These are phyloP conservation scores for Pogonocherus hispidulus DNA, from an alignment of 2,888 invertebrate species.

Conservation along the genomic window DNA sequence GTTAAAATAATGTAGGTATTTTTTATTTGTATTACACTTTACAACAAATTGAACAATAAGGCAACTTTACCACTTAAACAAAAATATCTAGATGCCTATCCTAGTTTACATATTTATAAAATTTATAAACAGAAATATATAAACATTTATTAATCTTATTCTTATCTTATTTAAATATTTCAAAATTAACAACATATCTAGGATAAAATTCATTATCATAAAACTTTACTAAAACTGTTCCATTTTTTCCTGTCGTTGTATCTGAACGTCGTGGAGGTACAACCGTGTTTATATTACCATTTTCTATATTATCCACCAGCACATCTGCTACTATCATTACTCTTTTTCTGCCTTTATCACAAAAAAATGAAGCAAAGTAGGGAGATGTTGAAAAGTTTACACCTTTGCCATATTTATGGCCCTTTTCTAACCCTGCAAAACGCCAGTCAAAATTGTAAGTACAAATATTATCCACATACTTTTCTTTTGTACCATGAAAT, in stretches of 20 bases:
- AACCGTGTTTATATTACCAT: neutral
- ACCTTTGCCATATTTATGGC: neutral
- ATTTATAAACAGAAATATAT: too few species aligned
- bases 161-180: too few species aligned
- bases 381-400: neutral
- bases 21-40: too few species aligned
- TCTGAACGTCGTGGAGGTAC: neutral
- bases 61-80: too few species aligned
- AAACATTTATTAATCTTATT: too few species aligned
- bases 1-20: too few species aligned
- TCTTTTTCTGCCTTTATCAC: neutral
- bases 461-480: neutral
- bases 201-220: constrained; percentile 8
- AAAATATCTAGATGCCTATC: too few species aligned
- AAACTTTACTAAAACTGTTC: neutral
- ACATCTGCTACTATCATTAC: neutral
- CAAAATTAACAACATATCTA: neutral
- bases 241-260: neutral
- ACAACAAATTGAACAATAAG: too few species aligned
- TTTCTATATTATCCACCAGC: neutral
- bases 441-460: constrained; percentile 10
- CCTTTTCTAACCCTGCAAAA: neutral
- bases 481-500: constrained; percentile 6
- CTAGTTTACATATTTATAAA: too few species aligned
- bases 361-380: neutral